A percentile compares a stretch with the other conserved stretches of the same genome.
These are phyloP conservation scores for Intellagama lesueurii DNA, from an alignment of 2,797 vertebrate species.

Conservation along the genomic window DNA sequence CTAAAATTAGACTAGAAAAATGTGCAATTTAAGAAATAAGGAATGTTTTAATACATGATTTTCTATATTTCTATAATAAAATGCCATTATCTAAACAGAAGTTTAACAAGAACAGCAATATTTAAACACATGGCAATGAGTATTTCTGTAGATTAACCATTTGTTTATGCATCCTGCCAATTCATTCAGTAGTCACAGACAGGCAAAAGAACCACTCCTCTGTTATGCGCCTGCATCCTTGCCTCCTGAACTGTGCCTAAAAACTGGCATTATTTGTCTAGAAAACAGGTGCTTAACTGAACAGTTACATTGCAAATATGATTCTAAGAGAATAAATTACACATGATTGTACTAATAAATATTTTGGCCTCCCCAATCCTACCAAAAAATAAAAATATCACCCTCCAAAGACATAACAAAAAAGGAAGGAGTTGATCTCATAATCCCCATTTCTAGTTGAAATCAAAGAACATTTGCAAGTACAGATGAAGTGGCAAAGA, in stretches of 20 bases:
- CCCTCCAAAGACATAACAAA: constrained; percentile 5
- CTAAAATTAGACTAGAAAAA: constrained; percentile 68
- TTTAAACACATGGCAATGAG: constrained; percentile 34
- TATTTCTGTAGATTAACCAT: constrained; percentile 12
- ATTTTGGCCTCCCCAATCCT: constrained; percentile 7
- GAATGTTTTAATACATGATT: constrained; percentile 74
- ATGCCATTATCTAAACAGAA: constrained; percentile 55
- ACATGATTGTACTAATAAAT: constrained; percentile 3
- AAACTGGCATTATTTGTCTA: neutral
- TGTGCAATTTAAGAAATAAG: constrained; percentile 71
- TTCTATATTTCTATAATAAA: constrained; percentile 60
- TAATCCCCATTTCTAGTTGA: constrained; percentile 45
- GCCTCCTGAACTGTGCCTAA: neutral
- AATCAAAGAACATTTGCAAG: constrained; percentile 24
- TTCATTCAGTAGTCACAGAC: neutral
- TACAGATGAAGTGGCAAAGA: constrained; percentile 20
- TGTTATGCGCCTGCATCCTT: constrained; percentile 15
- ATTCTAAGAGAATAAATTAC: neutral
- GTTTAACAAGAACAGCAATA: constrained; percentile 44
- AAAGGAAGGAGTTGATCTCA: constrained; percentile 27
- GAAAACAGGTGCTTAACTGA: constrained; percentile 1
- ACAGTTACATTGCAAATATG: neutral
- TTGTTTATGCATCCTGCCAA: constrained; percentile 28
- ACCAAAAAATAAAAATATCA: neutral
- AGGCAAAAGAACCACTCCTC: neutral